Evolutionary conservation across 2,113 vertebrate species (phyloP).

Genomic region (Hydropotes inermis): DNA sequence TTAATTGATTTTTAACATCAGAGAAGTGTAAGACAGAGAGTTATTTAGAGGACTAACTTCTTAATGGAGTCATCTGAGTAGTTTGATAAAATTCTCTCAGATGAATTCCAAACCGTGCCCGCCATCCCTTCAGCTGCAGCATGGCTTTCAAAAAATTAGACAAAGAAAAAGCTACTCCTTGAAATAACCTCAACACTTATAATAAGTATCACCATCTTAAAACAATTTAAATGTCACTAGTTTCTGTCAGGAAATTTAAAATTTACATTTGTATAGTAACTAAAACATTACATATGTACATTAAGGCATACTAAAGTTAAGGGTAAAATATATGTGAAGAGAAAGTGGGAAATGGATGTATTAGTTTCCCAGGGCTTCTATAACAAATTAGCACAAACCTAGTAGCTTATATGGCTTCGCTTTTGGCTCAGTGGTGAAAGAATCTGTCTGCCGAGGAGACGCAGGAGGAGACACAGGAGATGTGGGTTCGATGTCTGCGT

Average conservation of each 20-base stretch:
- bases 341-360: background rate
- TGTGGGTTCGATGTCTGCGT: background rate
- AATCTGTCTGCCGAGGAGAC: background rate
- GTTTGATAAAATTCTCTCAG: slow-evolving; percentile 8
- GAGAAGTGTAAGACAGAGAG: background rate
- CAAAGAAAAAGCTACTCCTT: background rate
- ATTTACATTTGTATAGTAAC: background rate
- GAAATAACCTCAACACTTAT: background rate
- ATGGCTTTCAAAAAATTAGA: background rate
- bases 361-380: background rate
- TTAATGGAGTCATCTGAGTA: background rate
- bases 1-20: slow-evolving; percentile 59
- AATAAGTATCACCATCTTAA: background rate
- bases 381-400: background rate
- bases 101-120: background rate
- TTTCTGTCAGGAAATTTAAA: slow-evolving; percentile 11
- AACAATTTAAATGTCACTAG: background rate
- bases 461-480: background rate
- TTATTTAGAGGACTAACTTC: slow-evolving; percentile 37
- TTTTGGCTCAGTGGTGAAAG: background rate
- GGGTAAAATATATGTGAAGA: background rate
- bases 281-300: background rate
- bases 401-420: background rate
- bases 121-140: background rate
- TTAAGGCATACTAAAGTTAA: background rate